Percentiles rank a stretch among this genome's conserved stretches.
Evolutionary conservation across 1,140 invertebrate genomes (phyloP).

Genomic region (Drosophila quadrilineata): DNA sequence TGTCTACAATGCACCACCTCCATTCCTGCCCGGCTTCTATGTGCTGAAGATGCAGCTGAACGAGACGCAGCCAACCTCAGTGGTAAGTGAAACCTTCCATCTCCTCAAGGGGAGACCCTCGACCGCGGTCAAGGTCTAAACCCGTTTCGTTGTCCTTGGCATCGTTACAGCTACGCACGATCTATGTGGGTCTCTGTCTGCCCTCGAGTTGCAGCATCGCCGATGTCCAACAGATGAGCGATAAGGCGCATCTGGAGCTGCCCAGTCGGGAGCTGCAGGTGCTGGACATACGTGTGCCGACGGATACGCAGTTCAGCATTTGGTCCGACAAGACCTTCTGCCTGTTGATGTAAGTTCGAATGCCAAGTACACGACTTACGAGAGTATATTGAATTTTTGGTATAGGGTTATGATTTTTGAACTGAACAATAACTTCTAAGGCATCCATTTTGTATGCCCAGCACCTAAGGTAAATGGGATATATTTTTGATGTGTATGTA

Average conservation of each 20-base stretch:
- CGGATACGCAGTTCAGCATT: conserved; percentile 86
- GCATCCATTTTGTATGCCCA: too few relatives aligned
- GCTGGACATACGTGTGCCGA: conserved; percentile 85
- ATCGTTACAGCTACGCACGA: conserved; percentile 83
- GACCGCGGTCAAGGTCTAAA: too few relatives aligned
- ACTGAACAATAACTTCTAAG: too few relatives aligned
- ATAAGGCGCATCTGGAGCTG: conserved; percentile 82
- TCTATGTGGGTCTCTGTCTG: conserved; percentile 88
- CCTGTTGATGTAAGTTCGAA: conserved; percentile 85
- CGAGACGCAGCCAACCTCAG: conserved; percentile 75
- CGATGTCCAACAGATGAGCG: conserved; percentile 84
- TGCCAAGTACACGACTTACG: not conserved
- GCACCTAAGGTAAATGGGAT: too few relatives aligned
- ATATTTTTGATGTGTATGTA: too few relatives aligned
- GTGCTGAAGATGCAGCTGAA: conserved; percentile 84
- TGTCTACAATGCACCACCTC: conserved; percentile 81
- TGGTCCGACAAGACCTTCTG: conserved; percentile 87
- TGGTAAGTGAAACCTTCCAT: conserved; percentile 82
- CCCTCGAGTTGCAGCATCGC: conserved; percentile 85
- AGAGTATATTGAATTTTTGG: too few relatives aligned
- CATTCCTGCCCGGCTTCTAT: conserved; percentile 84
- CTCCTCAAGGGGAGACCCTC: too few relatives aligned
- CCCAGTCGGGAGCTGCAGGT: conserved; percentile 81
- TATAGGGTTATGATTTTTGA: too few relatives aligned
- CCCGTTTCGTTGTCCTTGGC: too few relatives aligned